Conservation (phyloP, 2,113 vertebrate genomes). For the Casuarius casuarius region DNA sequence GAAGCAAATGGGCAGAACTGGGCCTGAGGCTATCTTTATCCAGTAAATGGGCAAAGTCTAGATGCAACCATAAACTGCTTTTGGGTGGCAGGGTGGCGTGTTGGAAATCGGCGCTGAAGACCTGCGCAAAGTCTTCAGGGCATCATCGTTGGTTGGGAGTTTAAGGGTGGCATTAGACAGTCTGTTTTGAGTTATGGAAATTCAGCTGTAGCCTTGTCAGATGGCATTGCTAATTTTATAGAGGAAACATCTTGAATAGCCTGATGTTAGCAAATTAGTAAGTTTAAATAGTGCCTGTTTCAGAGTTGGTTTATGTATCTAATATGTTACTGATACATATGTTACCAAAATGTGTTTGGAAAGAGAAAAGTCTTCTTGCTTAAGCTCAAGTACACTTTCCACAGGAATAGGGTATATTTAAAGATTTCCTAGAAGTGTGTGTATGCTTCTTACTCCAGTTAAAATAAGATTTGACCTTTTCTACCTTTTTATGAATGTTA, state of each 20-base stretch:
- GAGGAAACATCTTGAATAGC: neutral
- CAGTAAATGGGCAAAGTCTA: neutral
- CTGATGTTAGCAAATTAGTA: neutral
- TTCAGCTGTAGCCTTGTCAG: neutral
- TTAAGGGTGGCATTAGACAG: neutral
- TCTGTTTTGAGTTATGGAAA: neutral
- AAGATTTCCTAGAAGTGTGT: neutral
- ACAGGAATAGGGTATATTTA: accelerated
- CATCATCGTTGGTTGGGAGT: neutral
- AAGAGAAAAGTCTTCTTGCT: neutral
- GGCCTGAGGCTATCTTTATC: neutral
- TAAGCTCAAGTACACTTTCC: neutral
- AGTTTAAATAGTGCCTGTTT: neutral
- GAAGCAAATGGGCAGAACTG: neutral
- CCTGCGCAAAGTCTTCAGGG: slow-evolving; percentile 35
- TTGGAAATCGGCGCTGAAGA: neutral
- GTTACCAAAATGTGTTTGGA: neutral
- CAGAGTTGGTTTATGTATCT: neutral
- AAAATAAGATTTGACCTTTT: neutral
- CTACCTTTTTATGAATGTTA: neutral
- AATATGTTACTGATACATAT: neutral
- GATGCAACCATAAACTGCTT: neutral
- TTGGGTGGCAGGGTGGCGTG: neutral
- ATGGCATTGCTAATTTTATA: neutral
- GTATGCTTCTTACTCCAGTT: neutral